Evolutionary conservation across 2,113 vertebrate genomes (phyloP).

Genomic region (Danio rerio): GRCz12tu NC_133181.1:27264501-27265000

Average conservation of each 20-base stretch:
- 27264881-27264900: conserved; percentile 23
- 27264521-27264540: conserved; percentile 10
- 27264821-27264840: conserved; percentile 20
- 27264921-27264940: conserved; percentile 44
- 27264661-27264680: conserved; percentile 66
- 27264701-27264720: conserved; percentile 65
- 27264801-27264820: conserved; percentile 48
- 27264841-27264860: conserved; percentile 16
- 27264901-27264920: conserved; percentile 6
- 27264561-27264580: conserved; percentile 23
- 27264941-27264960: conserved; percentile 51
- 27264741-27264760: conserved; percentile 21
- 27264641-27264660: conserved; percentile 52
- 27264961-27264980: conserved; percentile 63
- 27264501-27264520: conserved; percentile 33
- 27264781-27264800: conserved; percentile 45
- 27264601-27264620: conserved; percentile 63
- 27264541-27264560: conserved; percentile 33
- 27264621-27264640: conserved; percentile 67
- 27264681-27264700: conserved; percentile 71
- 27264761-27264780: conserved; percentile 40
- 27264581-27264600: conserved; percentile 51
- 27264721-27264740: conserved; percentile 28
- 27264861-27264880: conserved; percentile 40
- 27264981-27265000: conserved; percentile 51